Base-by-base conservation (phyloP, 1,140 invertebrate species). In the Drosophila dunni region DNA sequence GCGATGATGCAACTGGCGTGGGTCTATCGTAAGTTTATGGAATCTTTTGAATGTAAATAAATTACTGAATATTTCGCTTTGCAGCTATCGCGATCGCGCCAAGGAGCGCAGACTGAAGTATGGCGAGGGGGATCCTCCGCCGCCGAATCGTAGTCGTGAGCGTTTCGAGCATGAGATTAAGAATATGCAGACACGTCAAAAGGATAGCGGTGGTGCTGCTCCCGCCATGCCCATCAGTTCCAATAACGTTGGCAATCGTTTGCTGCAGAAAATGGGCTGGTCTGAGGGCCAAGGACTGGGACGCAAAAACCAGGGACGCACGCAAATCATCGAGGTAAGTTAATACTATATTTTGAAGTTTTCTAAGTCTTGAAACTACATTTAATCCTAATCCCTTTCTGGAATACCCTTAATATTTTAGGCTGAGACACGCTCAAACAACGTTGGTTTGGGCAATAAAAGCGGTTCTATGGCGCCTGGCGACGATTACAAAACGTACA, bases 201-300 rank as follows among this genome's bases (percentile, higher is more conserved):
- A 68, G 10, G 90, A 93, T 72, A 34, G 7, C 8, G 70, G 7
- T 9, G 68, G 77, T 5, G 90, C 92, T 54, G 85, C 93, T 2
- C 92, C 93, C n/a, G 83, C 92, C 29, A 68, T 93, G 58, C 92
- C 93, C 11, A 97, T 99, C 51, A 96, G 97, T 11, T 95, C 96
- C 0, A 96, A 97, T 69, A 98, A 98, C 92, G 96, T 98, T 78
- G 98, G 98, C 1, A 98, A 96, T 93, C 97, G 97, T 92, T 93
- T 99, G 79, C 92, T 99, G 45, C 98, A 99, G 93, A 99, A 98
- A 93, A 99, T 99, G 98, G 99, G 99, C 0, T 99, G 99, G 98
- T 96, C 96, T 6, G 97, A 98, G 92, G 99, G 98, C 1, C 95
- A 97, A 94, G 99, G 99, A 0, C 93, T 99, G 9, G 99, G 98